These are phyloP conservation scores for Drosophila orena DNA, from an alignment of 1,140 invertebrate genomes.

Conservation along the genomic window DNA sequence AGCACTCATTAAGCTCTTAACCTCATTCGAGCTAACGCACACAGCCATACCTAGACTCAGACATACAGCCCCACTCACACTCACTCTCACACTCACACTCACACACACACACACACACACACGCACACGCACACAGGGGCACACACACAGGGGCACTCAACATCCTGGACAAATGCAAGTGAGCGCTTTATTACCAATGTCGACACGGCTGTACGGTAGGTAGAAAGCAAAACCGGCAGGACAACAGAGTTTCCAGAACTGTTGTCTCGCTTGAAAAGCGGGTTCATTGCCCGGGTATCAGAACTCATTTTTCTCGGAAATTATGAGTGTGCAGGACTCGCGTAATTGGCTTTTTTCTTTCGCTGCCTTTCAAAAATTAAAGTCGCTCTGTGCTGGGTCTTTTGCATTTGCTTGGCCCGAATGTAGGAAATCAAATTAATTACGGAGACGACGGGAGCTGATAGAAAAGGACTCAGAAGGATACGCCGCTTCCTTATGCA, in stretches of 20 bases:
- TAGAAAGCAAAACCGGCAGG: constrained; percentile 23
- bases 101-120: constrained; percentile 14
- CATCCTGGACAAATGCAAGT: constrained; percentile 64
- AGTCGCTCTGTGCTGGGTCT: constrained; percentile 33
- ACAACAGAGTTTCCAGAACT: constrained; percentile 23
- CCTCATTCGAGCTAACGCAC: constrained; percentile 61
- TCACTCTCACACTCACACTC: constrained; percentile 10
- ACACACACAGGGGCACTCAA: constrained; percentile 5
- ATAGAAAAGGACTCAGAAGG: constrained; percentile 17
- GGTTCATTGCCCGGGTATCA: constrained; percentile 25
- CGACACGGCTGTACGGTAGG: constrained; percentile 48
- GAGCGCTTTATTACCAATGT: constrained; percentile 79
- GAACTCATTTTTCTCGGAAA: constrained; percentile 8
- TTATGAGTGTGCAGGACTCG: constrained; percentile 57
- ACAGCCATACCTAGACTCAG: constrained; percentile 1
- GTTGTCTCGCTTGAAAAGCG: constrained; percentile 38
- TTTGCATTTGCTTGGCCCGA: constrained; percentile 60
- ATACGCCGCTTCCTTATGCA: constrained; percentile 57
- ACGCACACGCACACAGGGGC: not conserved
- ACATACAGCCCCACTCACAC: constrained; percentile 9
- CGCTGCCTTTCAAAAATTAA: constrained; percentile 62
- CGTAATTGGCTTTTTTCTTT: constrained; percentile 12
- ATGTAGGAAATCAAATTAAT: constrained; percentile 82
- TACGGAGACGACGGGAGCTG: constrained; percentile 46
- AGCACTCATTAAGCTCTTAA: constrained; percentile 80